phyloP scores from a whole-genome alignment of 2,888 invertebrate species.

The Mamestra brassicae region DNA sequence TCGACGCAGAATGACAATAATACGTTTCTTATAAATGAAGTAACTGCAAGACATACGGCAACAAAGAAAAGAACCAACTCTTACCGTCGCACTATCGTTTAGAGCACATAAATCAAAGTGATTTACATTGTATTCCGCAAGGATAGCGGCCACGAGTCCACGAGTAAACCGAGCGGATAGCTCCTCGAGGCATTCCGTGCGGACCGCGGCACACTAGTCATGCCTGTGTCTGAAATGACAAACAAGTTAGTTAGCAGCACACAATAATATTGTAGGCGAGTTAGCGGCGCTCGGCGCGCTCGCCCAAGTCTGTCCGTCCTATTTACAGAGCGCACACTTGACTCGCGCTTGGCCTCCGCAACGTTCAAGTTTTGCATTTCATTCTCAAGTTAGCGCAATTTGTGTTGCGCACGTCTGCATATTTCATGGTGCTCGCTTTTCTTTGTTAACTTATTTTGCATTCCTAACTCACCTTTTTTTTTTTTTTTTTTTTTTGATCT shows the following conservation, averaged over 20 bases:
- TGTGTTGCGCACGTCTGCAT: constrained; percentile 83
- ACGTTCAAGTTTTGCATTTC: constrained; percentile 84
- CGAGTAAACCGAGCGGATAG: constrained; percentile 63
- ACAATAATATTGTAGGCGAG: constrained; percentile 79
- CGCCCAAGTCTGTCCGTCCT: constrained; percentile 74
- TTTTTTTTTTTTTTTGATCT: no score
- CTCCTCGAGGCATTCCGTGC: constrained; percentile 67
- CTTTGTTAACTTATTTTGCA: constrained; percentile 76
- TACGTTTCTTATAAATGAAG: constrained; percentile 38
- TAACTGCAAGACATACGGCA: constrained; percentile 34
- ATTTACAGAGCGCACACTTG: constrained; percentile 81
- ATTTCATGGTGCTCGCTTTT: constrained; percentile 75
- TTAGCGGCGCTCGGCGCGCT: constrained; percentile 67
- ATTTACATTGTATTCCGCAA: constrained; percentile 61
- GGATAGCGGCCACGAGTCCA: constrained; percentile 47
- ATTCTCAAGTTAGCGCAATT: constrained; percentile 85
- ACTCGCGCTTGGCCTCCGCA: constrained; percentile 81
- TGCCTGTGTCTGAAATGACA: constrained; percentile 73
- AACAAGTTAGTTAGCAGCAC: constrained; percentile 77
- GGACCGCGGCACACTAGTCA: constrained; percentile 67
- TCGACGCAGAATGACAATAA: constrained; percentile 9
- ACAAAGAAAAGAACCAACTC: constrained; percentile 28
- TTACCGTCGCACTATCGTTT: constrained; percentile 36
- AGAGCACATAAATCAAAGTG: constrained; percentile 57
- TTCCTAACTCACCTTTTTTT: constrained; percentile 69